Evolutionary conservation across 2,888 invertebrate genomes (phyloP).

Genomic region (Cataglyphis cursor): DNA sequence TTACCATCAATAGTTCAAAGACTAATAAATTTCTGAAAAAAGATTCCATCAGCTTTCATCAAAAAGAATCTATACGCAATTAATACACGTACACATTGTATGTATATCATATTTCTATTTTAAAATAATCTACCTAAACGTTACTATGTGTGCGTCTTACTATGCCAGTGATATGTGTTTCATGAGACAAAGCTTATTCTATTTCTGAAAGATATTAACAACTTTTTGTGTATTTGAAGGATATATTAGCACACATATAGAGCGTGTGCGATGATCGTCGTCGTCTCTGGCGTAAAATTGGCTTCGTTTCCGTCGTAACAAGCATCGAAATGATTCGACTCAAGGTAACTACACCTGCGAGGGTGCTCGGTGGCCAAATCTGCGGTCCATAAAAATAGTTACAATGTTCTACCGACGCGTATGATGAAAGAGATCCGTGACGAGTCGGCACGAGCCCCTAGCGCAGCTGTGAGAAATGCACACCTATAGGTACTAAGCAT

Average conservation of each 20-base stretch:
- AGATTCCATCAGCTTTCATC: not conserved
- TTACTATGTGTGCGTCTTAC: not conserved
- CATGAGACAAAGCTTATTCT: not conserved
- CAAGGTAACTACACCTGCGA: constrained; percentile 31
- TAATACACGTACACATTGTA: not conserved
- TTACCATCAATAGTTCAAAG: not conserved
- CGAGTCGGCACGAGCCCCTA: constrained; percentile 73
- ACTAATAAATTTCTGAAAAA: not conserved
- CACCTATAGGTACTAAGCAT: constrained; percentile 81
- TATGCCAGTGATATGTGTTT: not conserved
- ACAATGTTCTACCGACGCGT: constrained; percentile 70
- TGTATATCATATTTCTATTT: not conserved
- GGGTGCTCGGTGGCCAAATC: constrained; percentile 48
- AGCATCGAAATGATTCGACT: not conserved
- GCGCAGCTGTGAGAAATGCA: constrained; percentile 77
- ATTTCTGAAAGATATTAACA: not conserved
- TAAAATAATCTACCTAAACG: not conserved
- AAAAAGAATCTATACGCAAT: not conserved
- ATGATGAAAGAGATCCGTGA: constrained; percentile 77
- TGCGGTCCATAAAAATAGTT: constrained; percentile 62
- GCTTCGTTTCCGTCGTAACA: not conserved
- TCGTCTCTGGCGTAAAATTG: constrained; percentile 3
- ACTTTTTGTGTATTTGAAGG: not conserved
- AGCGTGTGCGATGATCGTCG: not conserved
- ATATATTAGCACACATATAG: not conserved